phyloP scores from a whole-genome alignment of 2,888 invertebrate genomes.

The Kryphioiulus occultus region DNA sequence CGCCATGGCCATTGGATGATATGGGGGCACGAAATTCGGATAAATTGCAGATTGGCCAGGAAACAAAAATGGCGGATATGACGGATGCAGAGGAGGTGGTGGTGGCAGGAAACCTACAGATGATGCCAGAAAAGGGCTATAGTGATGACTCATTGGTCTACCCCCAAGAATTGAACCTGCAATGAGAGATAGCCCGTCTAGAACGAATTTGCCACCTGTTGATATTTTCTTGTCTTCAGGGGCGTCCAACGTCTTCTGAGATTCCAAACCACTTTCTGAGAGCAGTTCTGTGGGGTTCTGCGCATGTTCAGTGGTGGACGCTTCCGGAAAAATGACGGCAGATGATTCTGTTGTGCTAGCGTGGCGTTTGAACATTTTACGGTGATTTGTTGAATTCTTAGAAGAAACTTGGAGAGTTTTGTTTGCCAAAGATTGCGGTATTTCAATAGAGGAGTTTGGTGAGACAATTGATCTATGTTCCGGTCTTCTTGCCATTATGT shows the following conservation, averaged over 20 bases:
- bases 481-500: not conserved
- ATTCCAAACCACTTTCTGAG: not conserved
- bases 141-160: not conserved
- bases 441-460: not conserved
- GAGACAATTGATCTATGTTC: constrained; percentile 19
- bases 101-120: constrained; percentile 11
- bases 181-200: constrained; percentile 45
- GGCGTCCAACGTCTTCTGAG: not conserved
- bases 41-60: constrained; percentile 49
- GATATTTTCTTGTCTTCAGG: constrained; percentile 43
- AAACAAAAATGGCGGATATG: constrained; percentile 43
- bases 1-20: not conserved
- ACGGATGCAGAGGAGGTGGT: constrained; percentile 39
- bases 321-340: constrained; percentile 27
- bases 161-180: constrained; percentile 11
- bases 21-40: constrained; percentile 40
- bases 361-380: not conserved
- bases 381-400: not conserved
- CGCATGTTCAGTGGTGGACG: not conserved
- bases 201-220: constrained; percentile 42
- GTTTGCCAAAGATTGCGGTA: not conserved
- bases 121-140: not conserved
- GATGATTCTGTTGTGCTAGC: not conserved
- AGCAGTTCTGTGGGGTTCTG: not conserved
- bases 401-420: not conserved